These are phyloP conservation scores for Phaonia tiefii DNA, from an alignment of 2,888 invertebrate genomes.

Conservation along the genomic window DNA sequence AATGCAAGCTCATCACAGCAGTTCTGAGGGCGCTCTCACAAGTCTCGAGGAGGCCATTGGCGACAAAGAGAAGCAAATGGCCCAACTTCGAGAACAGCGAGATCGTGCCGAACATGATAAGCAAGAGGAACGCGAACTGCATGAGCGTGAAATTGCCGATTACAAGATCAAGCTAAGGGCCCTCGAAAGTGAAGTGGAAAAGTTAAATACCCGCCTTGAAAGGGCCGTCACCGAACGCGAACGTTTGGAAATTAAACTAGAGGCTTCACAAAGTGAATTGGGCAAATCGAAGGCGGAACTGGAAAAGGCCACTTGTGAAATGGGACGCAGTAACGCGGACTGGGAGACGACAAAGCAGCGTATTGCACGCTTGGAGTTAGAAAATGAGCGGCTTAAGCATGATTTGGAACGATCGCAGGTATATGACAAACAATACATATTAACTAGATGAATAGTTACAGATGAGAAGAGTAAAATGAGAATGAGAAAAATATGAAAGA, in stretches of 20 bases:
- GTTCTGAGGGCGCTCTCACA: conserved; percentile 94
- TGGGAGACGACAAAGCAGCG: conserved; percentile 84
- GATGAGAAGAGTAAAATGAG: background rate
- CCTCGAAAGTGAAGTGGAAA: conserved; percentile 94
- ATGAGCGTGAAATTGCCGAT: conserved; percentile 95
- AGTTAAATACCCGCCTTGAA: conserved; percentile 92
- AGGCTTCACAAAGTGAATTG: conserved; percentile 95
- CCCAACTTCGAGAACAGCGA: conserved; percentile 93
- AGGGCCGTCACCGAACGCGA: conserved; percentile 95
- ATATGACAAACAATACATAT: conserved; percentile 55
- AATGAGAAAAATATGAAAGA: background rate
- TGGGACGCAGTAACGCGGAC: conserved; percentile 92
- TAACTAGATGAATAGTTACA: background rate
- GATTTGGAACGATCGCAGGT: conserved; percentile 91
- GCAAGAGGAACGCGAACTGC: conserved; percentile 96
- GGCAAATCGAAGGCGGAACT: conserved; percentile 97
- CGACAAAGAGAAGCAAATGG: conserved; percentile 98
- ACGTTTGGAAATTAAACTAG: conserved; percentile 93
- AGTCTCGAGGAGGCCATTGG: conserved; percentile 96
- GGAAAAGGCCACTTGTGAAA: conserved; percentile 94
- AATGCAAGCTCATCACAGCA: conserved; percentile 96
- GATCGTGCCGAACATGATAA: conserved; percentile 97
- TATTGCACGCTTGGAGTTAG: conserved; percentile 91
- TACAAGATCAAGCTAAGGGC: conserved; percentile 96
- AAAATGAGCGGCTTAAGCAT: conserved; percentile 93